A percentile compares a stretch with the other conserved stretches of the same genome.
Conservation (phyloP, 92 coral and sea anemone genomes). For the Diadumene lineata region DNA sequence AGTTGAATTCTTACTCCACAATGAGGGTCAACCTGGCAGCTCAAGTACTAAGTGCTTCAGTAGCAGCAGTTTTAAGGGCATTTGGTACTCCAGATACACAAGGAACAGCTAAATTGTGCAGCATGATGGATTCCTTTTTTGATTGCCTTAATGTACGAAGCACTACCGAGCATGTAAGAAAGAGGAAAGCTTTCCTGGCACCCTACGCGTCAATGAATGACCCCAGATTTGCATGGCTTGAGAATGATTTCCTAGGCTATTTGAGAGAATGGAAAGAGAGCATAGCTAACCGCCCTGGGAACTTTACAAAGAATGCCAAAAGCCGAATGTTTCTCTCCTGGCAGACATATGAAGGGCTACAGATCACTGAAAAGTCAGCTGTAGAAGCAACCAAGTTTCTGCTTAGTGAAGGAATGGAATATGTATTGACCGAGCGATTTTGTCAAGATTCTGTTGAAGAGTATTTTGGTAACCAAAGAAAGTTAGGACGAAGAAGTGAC, state of each 20-base stretch:
- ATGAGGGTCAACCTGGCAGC: conserved; percentile 70
- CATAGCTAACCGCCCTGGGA: conserved; percentile 39
- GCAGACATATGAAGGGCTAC: conserved; percentile 57
- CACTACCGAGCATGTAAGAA: conserved; percentile 57
- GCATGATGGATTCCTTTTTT: conserved; percentile 56
- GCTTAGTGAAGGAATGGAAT: conserved; percentile 38
- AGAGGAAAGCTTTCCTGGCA: conserved; percentile 60
- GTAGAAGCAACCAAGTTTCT: conserved; percentile 51
- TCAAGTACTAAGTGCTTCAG: conserved; percentile 65
- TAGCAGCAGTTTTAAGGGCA: conserved; percentile 48
- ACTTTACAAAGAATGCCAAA: conserved; percentile 41
- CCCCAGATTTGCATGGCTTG: conserved; percentile 37
- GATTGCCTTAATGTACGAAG: conserved; percentile 67
- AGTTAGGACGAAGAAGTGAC: conserved; percentile 48
- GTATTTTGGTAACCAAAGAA: conserved; percentile 28
- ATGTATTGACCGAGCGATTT: conserved; percentile 41
- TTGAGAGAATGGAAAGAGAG: conserved; percentile 42
- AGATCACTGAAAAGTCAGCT: conserved; percentile 37
- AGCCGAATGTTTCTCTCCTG: conserved; percentile 47
- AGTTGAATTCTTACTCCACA: conserved; percentile 53
- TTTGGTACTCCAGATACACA: conserved; percentile 59
- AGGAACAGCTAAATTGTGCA: conserved; percentile 49
- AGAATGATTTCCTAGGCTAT: conserved; percentile 41
- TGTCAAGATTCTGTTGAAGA: conserved; percentile 21
- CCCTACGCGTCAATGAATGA: conserved; percentile 67